Base-by-base conservation (phyloP, 2,797 vertebrate genomes). In the Eospalax fontanierii region DNA sequence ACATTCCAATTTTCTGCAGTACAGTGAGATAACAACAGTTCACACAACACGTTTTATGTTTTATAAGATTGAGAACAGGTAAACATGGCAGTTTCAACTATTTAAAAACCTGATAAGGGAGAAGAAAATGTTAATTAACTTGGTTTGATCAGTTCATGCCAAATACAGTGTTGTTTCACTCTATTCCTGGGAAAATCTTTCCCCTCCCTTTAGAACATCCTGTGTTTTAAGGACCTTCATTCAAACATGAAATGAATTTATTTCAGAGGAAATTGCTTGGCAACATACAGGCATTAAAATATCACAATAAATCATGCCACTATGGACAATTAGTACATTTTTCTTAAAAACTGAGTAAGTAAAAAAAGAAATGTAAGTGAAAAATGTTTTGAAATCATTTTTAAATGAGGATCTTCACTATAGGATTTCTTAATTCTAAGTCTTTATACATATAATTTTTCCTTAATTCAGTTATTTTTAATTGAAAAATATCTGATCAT, bases 401-500 rank as follows among this genome's bases (percentile, higher is more conserved):
- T 68, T 78, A 61, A 94, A 33, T 90, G n/a, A 75, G 4, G 12
- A 82, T 70, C 14, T 33, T 83, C 33, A 85, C 50, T 82, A 30
- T 26, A 82, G 10, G 22, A 40, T 3, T 78, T 95, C 28, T 6
- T 38, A 88, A 57, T 38, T 79, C 3, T 78, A 92, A 59, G 8
- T 21, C 30, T 2, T 82, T 33, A 63, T 2, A 19, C 66, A 90
- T 94, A 1, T 40, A 9, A n/a, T 92, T 78, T 40, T 40, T 24
- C 54, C n/a, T 33, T 28, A 7, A 33, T 9, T 54, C 33, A 65
- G 24, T 50, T 61, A 63, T 84, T 75, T 81, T 74, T 91, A 76
- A 71, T 54, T 70, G 16, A 66, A 6, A 65, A 75, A 18, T 78
- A 84, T 95, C 93, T 95, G 95, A 86, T 89, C 19, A 40, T 9